These are phyloP conservation scores for Sebastes minor DNA, from an alignment of 2,797 vertebrate species.

Conservation along the genomic window DNA sequence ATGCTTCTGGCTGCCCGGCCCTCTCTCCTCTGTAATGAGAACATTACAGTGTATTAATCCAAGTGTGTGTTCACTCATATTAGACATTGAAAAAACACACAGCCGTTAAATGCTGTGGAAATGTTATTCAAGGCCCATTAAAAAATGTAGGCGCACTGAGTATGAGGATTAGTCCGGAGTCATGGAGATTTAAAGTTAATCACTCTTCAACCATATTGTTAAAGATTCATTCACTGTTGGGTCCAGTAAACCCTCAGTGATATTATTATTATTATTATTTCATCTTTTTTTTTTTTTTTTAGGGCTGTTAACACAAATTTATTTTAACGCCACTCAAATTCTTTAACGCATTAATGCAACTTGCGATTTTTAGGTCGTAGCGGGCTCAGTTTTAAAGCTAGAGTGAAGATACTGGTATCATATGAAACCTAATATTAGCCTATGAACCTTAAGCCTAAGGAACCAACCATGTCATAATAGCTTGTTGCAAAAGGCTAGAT, in stretches of 20 bases:
- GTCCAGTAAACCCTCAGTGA: slow-evolving; percentile 23
- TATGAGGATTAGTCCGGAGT: slow-evolving; percentile 59
- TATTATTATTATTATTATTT: background rate
- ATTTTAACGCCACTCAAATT: too few species aligned
- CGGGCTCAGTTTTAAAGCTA: too few species aligned
- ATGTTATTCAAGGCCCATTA: slow-evolving; percentile 54
- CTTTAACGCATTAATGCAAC: too few species aligned
- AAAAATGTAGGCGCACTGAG: slow-evolving; percentile 42
- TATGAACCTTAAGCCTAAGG: too few species aligned
- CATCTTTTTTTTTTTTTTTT: background rate
- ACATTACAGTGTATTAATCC: slow-evolving; percentile 71
- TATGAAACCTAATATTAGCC: too few species aligned
- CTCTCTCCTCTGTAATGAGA: slow-evolving; percentile 50
- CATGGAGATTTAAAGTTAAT: slow-evolving; percentile 69
- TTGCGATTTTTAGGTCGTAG: too few species aligned
- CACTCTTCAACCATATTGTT: slow-evolving; percentile 49
- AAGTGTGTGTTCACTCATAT: slow-evolving; percentile 59
- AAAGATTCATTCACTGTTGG: slow-evolving; percentile 40
- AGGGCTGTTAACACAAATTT: background rate
- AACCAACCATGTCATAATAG: too few species aligned
- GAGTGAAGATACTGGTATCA: fast-evolving
- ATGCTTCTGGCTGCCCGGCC: slow-evolving; percentile 28
- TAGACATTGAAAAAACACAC: slow-evolving; percentile 57
- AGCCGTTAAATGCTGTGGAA: slow-evolving; percentile 52
- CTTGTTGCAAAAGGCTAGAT: too few species aligned